A percentile compares a stretch with the other conserved stretches of the same genome.
Conservation (phyloP, 2,113 vertebrate species). For the Lycocorax pyrrhopterus region DNA sequence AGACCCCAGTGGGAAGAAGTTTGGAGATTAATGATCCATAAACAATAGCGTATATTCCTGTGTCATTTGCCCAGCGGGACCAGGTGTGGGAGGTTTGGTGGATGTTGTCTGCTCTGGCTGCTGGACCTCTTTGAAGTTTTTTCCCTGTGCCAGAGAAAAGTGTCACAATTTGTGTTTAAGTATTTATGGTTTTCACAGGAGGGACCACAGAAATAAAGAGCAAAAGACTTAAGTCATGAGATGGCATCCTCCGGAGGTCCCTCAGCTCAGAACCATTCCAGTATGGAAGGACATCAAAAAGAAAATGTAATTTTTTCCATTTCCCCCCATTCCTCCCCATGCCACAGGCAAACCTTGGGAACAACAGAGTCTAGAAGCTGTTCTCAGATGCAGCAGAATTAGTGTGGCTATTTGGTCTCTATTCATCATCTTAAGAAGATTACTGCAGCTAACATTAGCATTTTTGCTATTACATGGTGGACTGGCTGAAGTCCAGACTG, state of each 20-base stretch:
- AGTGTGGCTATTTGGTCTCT: background rate
- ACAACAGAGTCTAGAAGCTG: background rate
- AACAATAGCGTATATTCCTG: background rate
- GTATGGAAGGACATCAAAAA: conserved; percentile 1
- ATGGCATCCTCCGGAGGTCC: background rate
- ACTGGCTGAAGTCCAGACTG: background rate
- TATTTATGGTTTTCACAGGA: background rate
- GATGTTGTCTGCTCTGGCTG: background rate
- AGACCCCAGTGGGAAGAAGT: background rate
- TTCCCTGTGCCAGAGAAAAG: background rate
- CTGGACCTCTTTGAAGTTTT: background rate
- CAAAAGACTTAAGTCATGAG: background rate
- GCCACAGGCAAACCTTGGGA: background rate
- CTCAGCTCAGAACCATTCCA: background rate
- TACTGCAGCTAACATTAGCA: background rate
- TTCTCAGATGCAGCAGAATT: background rate
- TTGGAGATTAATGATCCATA: background rate
- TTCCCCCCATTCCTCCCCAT: background rate
- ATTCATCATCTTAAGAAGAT: background rate
- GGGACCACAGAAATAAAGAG: background rate
- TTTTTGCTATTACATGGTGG: background rate
- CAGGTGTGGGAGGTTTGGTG: background rate
- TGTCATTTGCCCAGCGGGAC: background rate
- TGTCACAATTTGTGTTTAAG: background rate
- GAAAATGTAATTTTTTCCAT: background rate